Evolutionary conservation across 2,797 vertebrate genomes (phyloP), one percentile per base, ranked within the genome.

Genomic region (Xenentodon cancila): DNA sequence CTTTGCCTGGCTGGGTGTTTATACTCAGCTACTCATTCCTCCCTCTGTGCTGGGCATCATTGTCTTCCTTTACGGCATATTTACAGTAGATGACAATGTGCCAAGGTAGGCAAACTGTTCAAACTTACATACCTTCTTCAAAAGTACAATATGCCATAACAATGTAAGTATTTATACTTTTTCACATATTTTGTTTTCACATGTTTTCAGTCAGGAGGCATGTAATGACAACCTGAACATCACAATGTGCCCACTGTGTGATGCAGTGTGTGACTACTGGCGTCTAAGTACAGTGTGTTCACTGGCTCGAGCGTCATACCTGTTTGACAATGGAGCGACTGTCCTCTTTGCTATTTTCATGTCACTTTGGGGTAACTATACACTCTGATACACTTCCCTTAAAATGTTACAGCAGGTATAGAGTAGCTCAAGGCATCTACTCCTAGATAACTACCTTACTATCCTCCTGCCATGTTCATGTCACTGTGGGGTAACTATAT

Each of bases 191-290:
- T 15, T 59, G n/a, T 68, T 45, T 63, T 19, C 50, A 49, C 88
- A 40, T 86, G 50, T 64, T 45, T 65, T 18, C 68, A 99, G 98
- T 88, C 93, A 93, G 88, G 98, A 99, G 93, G 96, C 97, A 87
- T 99, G 98, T 52, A 90, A 97, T 80, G 91, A 94, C 30, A 84
- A 54, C 70, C 93, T 96, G 50, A 94, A 92, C 88, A 97, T 99
- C 91, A 98, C 95, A 88, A 99, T 99, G 98, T 99, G 98, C 90
- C 98, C 98, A 0, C 93, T 99, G 59, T 99, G 98, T 53, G 97
- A 99, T 80, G 93, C 91, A 22, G 94, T 96, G 59, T 99, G 98
- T 51, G 96, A 97, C 69, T 99, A 96, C 84, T 99, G 98, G 98
- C 95, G 89, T 68, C 94, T 99, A 79, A 99, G 95, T 81, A 90